A percentile compares a stretch with the other conserved stretches of the same genome.
Evolutionary conservation across 2,113 vertebrate species (phyloP).

Genomic region (Leptosomus discolor): DNA sequence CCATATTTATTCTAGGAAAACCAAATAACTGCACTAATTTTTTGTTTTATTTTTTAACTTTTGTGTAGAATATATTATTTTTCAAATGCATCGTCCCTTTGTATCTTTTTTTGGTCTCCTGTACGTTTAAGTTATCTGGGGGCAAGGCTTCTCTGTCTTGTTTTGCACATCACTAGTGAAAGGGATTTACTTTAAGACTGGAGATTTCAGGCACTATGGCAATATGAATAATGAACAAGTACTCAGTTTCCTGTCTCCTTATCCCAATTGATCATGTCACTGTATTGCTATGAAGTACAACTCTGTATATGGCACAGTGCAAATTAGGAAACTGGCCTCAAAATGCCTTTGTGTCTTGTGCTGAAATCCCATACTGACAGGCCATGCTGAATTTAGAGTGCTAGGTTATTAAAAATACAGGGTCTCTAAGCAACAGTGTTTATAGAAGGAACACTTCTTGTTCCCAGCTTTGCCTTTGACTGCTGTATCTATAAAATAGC

Average conservation of each 20-base stretch:
- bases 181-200: neutral
- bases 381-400: slow-evolving; percentile 35
- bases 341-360: neutral
- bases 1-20: neutral
- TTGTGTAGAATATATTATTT: neutral
- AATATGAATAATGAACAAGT: neutral
- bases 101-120: neutral
- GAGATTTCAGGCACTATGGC: neutral
- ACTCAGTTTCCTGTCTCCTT: neutral
- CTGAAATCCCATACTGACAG: slow-evolving; percentile 49
- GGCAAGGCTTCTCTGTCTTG: neutral
- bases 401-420: slow-evolving; percentile 57
- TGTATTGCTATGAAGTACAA: neutral
- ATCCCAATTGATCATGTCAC: neutral
- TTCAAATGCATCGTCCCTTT: neutral
- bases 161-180: neutral
- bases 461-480: slow-evolving; percentile 33
- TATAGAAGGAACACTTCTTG: slow-evolving; percentile 30
- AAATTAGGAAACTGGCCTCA: neutral
- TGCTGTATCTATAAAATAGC: slow-evolving; percentile 28
- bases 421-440: slow-evolving; percentile 64
- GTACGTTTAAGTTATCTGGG: neutral
- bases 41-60: neutral
- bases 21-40: neutral
- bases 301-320: neutral